Percentiles rank a stretch among this genome's conserved stretches.
Conservation (phyloP, 2,113 vertebrate species). For the Azemiops feae region DNA sequence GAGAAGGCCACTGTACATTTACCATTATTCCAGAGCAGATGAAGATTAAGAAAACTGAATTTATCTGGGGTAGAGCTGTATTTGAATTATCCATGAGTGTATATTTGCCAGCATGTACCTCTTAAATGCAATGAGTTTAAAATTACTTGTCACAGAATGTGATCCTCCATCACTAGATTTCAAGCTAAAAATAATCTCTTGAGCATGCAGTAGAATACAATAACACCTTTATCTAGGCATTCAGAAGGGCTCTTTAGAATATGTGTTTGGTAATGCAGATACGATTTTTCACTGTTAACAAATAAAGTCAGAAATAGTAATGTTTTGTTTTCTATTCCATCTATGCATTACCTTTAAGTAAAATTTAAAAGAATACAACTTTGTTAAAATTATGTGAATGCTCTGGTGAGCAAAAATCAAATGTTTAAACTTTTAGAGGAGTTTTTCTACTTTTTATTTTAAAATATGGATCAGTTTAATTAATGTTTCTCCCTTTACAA, state of each 20-base stretch:
- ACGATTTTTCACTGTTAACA: neutral
- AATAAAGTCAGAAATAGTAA: neutral
- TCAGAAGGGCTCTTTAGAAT: neutral
- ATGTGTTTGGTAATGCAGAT: neutral
- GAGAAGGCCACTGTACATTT: neutral
- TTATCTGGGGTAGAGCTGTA: neutral
- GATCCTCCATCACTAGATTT: neutral
- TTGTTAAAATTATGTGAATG: constrained; percentile 6
- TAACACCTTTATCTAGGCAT: neutral
- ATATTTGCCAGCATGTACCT: neutral
- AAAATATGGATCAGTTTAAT: constrained; percentile 36
- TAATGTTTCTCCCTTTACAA: constrained; percentile 50
- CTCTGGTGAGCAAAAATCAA: constrained; percentile 46
- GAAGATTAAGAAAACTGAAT: neutral
- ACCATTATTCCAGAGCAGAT: neutral
- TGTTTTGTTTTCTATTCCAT: neutral
- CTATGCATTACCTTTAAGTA: neutral
- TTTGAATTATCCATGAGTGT: neutral
- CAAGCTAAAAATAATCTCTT: rapidly evolving
- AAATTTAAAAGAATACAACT: constrained; percentile 2
- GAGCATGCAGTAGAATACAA: neutral
- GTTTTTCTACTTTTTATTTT: constrained; percentile 35
- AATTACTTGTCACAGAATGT: neutral
- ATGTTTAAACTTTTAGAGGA: constrained; percentile 44
- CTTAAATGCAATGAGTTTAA: neutral